Conservation (phyloP, 2,888 invertebrate genomes). For the Galerucella pusilla region DNA sequence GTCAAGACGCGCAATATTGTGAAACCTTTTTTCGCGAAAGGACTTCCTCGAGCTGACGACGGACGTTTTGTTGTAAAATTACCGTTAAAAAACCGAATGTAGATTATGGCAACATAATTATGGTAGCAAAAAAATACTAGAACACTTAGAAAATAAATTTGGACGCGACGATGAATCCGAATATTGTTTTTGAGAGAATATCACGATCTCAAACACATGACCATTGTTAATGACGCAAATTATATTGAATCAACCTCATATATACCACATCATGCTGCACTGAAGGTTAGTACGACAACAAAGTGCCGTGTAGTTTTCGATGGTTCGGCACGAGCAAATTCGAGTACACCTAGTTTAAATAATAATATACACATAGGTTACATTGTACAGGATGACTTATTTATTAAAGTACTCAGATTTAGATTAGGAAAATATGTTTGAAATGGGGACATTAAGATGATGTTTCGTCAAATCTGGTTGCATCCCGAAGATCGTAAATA, state of each 20-base stretch:
- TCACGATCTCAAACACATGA: slow-evolving; percentile 39
- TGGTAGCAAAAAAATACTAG: slow-evolving; percentile 1
- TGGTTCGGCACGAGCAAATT: slow-evolving; percentile 26
- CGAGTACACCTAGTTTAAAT: slow-evolving; percentile 25
- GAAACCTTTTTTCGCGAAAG: slow-evolving; percentile 33
- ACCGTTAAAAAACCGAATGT: slow-evolving; percentile 17
- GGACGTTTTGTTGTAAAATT: slow-evolving; percentile 34
- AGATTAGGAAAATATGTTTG: slow-evolving; percentile 31
- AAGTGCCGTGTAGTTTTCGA: slow-evolving; percentile 40
- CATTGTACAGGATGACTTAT: slow-evolving; percentile 35
- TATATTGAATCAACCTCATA: slow-evolving; percentile 25
- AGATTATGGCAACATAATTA: too few relatives aligned
- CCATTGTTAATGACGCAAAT: slow-evolving; percentile 15
- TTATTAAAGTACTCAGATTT: slow-evolving; percentile 37
- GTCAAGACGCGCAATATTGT: slow-evolving; percentile 8
- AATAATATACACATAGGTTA: slow-evolving; percentile 31
- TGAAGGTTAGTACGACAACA: slow-evolving; percentile 30
- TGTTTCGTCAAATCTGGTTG: slow-evolving; percentile 40
- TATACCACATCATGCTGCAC: slow-evolving; percentile 38
- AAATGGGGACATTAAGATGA: slow-evolving; percentile 40
- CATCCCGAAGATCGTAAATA: slow-evolving; percentile 31
- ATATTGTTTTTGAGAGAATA: slow-evolving; percentile 39
- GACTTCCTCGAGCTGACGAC: slow-evolving; percentile 16
- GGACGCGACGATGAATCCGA: slow-evolving; percentile 17
- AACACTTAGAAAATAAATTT: slow-evolving; percentile 31